Evolutionary conservation across 2,113 vertebrate species (phyloP).

Genomic region (Tretioscincus oriximinensis): DNA sequence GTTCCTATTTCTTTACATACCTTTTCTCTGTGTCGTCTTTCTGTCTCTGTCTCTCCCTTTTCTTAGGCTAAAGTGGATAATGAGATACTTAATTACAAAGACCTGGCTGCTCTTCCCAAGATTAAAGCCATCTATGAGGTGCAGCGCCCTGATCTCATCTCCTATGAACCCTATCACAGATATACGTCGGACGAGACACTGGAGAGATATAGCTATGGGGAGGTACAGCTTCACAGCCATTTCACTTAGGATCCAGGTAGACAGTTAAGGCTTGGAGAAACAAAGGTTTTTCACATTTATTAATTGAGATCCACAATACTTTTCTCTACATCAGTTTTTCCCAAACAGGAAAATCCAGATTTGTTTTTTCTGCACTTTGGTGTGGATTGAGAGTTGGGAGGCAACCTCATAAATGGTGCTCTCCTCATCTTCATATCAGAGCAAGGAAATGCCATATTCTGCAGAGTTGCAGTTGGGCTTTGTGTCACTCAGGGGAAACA

Average conservation of each 20-base stretch:
- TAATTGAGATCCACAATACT: conserved; percentile 8
- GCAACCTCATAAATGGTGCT: no score
- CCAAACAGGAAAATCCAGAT: neutral
- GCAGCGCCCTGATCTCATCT: conserved; percentile 94
- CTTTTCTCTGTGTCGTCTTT: conserved; percentile 62
- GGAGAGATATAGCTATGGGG: conserved; percentile 96
- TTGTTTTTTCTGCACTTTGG: neutral
- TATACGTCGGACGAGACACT: conserved; percentile 94
- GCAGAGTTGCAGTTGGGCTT: no score
- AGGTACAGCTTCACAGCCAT: conserved; percentile 76
- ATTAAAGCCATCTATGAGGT: conserved; percentile 99
- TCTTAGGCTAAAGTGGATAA: conserved; percentile 97
- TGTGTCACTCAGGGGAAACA: no score
- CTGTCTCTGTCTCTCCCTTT: conserved; percentile 73
- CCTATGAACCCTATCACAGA: conserved; percentile 93
- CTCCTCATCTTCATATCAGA: no score
- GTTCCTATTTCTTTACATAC: conserved; percentile 15
- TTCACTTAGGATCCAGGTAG: neutral
- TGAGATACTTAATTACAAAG: conserved; percentile 99
- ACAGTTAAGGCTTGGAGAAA: neutral
- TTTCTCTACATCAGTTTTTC: neutral
- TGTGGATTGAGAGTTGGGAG: no score
- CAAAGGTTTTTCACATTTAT: neutral
- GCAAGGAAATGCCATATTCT: no score
- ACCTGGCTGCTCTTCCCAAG: conserved; percentile 98